phyloP scores from a whole-genome alignment of 2,113 vertebrate species.

The Labrus mixtus region DNA sequence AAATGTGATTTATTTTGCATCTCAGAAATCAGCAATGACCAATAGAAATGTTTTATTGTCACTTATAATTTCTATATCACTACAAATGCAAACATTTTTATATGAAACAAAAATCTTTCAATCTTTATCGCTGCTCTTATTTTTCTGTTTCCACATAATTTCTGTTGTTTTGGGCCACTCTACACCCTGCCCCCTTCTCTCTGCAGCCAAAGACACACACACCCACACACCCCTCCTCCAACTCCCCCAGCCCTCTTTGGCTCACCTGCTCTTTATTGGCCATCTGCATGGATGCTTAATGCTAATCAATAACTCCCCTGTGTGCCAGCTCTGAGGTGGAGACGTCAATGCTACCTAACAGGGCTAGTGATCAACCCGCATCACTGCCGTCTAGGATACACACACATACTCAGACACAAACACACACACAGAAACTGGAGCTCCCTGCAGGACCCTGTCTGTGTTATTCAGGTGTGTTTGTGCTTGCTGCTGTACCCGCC shows the following conservation, averaged over 20 bases:
- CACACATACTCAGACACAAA: conserved; percentile 31
- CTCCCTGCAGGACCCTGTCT: conserved; percentile 65
- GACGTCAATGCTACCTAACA: conserved; percentile 77
- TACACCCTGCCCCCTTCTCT: neutral
- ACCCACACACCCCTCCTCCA: conserved; percentile 11
- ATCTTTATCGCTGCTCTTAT: neutral
- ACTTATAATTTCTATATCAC: neutral
- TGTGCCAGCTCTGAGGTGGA: conserved; percentile 75
- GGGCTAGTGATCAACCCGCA: conserved; percentile 74
- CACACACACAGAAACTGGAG: conserved; percentile 21
- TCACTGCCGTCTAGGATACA: conserved; percentile 55
- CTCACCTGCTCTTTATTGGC: conserved; percentile 76
- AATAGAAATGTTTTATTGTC: neutral
- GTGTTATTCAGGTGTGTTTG: conserved; percentile 73
- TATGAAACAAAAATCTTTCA: neutral
- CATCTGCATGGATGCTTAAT: conserved; percentile 81
- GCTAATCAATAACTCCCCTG: conserved; percentile 80
- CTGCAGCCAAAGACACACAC: conserved; percentile 8
- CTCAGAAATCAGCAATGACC: neutral
- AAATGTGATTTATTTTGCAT: neutral
- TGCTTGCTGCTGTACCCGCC: conserved; percentile 54
- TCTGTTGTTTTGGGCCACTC: conserved; percentile 14
- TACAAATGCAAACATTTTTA: neutral
- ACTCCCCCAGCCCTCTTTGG: conserved; percentile 61
- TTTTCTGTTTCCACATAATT: conserved; percentile 29